Percentiles rank a stretch among this genome's conserved stretches.
phyloP scores from a whole-genome alignment of 2,113 vertebrate species.

The Urocitellus parryii region DNA sequence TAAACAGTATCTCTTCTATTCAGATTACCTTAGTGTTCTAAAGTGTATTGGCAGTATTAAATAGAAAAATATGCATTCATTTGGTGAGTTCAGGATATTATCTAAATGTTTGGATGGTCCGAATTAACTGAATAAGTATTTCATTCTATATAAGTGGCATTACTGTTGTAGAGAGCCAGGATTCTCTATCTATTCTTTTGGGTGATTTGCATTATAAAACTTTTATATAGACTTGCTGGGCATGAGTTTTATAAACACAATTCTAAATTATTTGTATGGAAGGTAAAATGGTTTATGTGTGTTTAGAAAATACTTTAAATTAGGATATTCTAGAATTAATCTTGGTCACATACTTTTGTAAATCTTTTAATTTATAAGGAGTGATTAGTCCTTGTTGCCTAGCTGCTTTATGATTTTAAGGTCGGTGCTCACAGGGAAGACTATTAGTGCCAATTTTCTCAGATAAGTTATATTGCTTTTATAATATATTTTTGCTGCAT shows the following conservation, averaged over 20 bases:
- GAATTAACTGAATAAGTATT: constrained; percentile 50
- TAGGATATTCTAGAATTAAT: constrained; percentile 44
- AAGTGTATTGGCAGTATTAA: constrained; percentile 26
- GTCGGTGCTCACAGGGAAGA: background rate
- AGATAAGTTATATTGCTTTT: constrained; percentile 38
- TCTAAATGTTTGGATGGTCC: constrained; percentile 39
- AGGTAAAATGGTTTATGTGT: constrained; percentile 10
- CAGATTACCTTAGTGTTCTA: constrained; percentile 40
- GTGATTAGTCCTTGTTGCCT: constrained; percentile 16
- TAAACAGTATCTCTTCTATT: background rate
- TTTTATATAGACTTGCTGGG: background rate
- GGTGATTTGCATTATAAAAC: constrained; percentile 35
- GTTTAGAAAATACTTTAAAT: constrained; percentile 53
- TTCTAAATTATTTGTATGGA: constrained; percentile 46
- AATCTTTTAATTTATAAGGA: constrained; percentile 52
- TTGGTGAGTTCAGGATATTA: constrained; percentile 51
- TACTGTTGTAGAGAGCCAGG: background rate
- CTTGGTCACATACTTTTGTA: constrained; percentile 49
- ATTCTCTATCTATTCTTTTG: constrained; percentile 53
- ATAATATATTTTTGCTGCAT: constrained; percentile 28
- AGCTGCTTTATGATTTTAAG: constrained; percentile 9
- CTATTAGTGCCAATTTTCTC: constrained; percentile 23
- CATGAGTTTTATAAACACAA: constrained; percentile 44
- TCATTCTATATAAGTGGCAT: background rate
- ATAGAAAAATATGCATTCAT: constrained; percentile 8